A percentile compares a stretch with the other conserved stretches of the same genome.
Conservation (phyloP, 2,888 invertebrate genomes). For the Exephanes ischioxanthus region DNA sequence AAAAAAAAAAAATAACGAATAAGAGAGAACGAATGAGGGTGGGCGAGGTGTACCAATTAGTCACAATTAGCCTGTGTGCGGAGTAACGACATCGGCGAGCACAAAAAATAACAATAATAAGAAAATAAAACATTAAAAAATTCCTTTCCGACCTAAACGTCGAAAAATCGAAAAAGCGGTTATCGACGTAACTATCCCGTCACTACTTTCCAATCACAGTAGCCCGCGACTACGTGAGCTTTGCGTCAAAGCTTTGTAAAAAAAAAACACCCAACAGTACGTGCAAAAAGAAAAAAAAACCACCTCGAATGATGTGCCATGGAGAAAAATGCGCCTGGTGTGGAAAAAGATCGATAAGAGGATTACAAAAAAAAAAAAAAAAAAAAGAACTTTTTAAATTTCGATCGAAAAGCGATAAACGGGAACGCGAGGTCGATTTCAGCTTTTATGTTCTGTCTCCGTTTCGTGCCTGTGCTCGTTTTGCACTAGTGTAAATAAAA, state of each 20-base stretch:
- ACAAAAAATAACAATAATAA: not conserved
- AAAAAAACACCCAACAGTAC: not conserved
- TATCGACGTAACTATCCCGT: not conserved
- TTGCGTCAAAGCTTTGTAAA: not conserved
- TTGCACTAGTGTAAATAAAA: conserved; percentile 59
- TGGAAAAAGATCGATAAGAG: not conserved
- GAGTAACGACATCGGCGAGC: not conserved
- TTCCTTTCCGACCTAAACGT: not conserved
- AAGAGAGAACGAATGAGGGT: not conserved
- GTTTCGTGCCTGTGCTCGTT: conserved; percentile 27
- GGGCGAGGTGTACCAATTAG: conserved; percentile 34
- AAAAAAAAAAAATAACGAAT: conserved; percentile 39
- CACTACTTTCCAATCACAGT: not conserved
- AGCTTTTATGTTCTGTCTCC: conserved; percentile 23
- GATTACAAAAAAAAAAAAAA: not conserved
- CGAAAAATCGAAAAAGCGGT: conserved; percentile 1
- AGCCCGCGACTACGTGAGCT: not conserved
- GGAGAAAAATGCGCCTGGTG: not conserved
- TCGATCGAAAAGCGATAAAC: conserved; percentile 32
- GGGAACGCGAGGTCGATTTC: conserved; percentile 35
- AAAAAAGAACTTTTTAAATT: conserved; percentile 14
- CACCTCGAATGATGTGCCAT: not conserved
- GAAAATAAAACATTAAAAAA: conserved; percentile 5
- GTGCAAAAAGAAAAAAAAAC: not conserved
- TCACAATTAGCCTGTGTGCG: conserved; percentile 21